These are phyloP conservation scores for Nipponia nippon DNA, from an alignment of 2,113 vertebrate species.

Conservation along the genomic window DNA sequence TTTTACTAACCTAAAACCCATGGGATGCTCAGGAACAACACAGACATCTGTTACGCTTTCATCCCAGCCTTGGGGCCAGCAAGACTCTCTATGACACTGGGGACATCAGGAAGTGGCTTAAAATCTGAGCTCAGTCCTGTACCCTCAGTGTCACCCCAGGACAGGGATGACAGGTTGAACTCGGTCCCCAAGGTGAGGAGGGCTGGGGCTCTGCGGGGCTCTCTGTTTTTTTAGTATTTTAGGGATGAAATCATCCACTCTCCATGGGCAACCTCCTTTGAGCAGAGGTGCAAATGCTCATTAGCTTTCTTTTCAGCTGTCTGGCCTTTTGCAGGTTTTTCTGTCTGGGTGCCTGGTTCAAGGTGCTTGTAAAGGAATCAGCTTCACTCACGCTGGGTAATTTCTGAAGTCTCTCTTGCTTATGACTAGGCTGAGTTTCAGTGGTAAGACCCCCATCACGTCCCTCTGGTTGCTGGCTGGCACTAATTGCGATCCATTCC, in stretches of 20 bases:
- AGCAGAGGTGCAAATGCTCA: background rate
- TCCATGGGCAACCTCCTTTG: background rate
- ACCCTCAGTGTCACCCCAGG: background rate
- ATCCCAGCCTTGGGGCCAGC: background rate
- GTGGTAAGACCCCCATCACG: background rate
- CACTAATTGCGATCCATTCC: background rate
- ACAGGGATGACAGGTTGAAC: background rate
- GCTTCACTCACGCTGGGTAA: background rate
- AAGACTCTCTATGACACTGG: background rate
- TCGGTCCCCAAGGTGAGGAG: accelerated
- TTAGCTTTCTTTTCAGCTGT: background rate
- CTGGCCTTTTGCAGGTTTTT: background rate
- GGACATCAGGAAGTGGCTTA: background rate
- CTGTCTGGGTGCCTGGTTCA: background rate
- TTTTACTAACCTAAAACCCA: background rate
- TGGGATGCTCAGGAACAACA: background rate
- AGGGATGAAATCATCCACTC: background rate
- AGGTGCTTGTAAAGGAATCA: background rate
- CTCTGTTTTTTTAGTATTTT: background rate
- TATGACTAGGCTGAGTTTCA: background rate
- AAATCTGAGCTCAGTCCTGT: background rate
- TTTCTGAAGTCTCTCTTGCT: background rate
- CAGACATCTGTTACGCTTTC: background rate
- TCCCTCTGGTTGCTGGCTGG: background rate
- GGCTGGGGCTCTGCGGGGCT: background rate